Evolutionary conservation across 2,888 invertebrate species (phyloP), one percentile per base, ranked within the genome.

Genomic region (Cenopis cana): DNA sequence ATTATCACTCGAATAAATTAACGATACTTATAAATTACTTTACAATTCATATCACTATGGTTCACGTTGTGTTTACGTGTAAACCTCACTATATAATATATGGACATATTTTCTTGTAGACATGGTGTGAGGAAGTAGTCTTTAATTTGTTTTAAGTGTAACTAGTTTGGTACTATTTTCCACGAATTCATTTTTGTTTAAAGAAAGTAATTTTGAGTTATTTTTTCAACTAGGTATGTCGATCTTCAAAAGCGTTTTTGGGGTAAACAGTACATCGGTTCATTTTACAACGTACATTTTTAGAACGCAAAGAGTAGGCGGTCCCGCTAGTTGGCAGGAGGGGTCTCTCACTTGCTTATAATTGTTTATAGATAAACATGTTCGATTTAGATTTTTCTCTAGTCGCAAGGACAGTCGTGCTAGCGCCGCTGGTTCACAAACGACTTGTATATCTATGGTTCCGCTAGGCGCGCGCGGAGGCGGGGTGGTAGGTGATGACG

Each of bases 401-500:
- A n/a, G n/a, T n/a, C n/a, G n/a, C n/a, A n/a, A n/a, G n/a, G n/a
- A n/a, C n/a, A n/a, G 41, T 4, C 41, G 14, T 41, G 41, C 41
- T 0, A 14, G 11, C 3, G 11, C 14, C 12, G 5, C 41, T 8
- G n/a, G 46, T 46, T n/a, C 46, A 46, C n/a, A n/a, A n/a, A n/a
- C n/a, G 24, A 24, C 24, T 3, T 24, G 24, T 24, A 24, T n/a
- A n/a, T n/a, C n/a, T n/a, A n/a, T n/a, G n/a, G n/a, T n/a, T 20
- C 17, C 0, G 10, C 75, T 83, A 92, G 17, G 91, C 91, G 0
- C 87, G 55, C 5, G 89, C 90, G 9, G 89, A 86, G n/a, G 91
- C 87, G 41, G 93, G 93, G 71, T 93, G 92, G 87, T 93, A 93
- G 0, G 93, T 92, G 86, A 94, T 94, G 81, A 92, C 93, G 86